Evolutionary conservation across 2,797 vertebrate species (phyloP), one percentile per base, ranked within the genome.

Genomic region (Hippopotamyrus pictus): DNA sequence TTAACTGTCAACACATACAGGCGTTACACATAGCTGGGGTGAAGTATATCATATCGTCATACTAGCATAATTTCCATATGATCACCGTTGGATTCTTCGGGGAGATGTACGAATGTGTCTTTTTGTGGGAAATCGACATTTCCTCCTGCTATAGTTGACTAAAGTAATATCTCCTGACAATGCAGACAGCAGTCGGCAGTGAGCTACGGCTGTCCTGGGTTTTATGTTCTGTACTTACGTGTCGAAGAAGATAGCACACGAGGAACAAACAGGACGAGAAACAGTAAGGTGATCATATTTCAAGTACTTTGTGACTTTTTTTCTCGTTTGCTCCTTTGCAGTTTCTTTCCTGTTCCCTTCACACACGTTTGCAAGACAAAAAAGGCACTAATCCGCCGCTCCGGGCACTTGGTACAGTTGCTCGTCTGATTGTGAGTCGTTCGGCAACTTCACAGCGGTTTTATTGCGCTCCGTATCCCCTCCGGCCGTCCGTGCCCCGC

Each of bases 161-260:
- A 59, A 82, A 65, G 69, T 86, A 51, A 83, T 54, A 85, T 25
- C 53, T 48, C 19, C 84, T 85, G 37, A 89, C 41, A 84, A 46
- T 17, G 44, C 88, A 33, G 54, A 25, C 53, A 50, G 82, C 44
- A 62, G 11, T 62, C 82, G 82, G n/a, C 88, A 19, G 54, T 83
- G 76, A 44, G 14, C 25, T 50, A 73, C 88, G 22, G 29, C 54
- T 59, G 22, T 85, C 69, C n/a, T 62, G 57, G 48, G 44, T 88
- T 17, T 85, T 83, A 89, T 91, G 89, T 91, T 90, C 57, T 73
- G 76, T 95, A 95, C 96, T 96, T 92, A 96, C 96, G 93, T 57
- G 92, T 91, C 29, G 90, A 91, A 87, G 95, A 94, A 89, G 93
- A 62, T 54, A 93, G 88, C 91, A 90, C 92, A 65, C 89, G 92